These are phyloP conservation scores for Leptinotarsa defecta DNA, from an alignment of 1,140 invertebrate species.

Conservation along the genomic window DNA sequence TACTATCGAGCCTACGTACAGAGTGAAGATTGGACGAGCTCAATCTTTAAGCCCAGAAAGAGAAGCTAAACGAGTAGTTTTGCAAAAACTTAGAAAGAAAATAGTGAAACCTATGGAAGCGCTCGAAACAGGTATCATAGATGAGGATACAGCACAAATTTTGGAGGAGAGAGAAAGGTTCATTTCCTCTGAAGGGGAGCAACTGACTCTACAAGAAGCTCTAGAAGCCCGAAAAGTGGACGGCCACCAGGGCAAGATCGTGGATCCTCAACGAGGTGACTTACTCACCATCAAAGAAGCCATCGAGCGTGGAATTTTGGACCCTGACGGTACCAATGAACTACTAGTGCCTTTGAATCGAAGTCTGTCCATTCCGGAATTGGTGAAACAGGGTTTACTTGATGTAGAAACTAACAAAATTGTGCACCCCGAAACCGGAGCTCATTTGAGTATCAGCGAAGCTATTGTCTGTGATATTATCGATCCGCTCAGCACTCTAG, in stretches of 20 bases:
- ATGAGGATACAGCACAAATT: conserved; percentile 71
- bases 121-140: conserved; percentile 73
- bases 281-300: conserved; percentile 81
- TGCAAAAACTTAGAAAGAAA: conserved; percentile 79
- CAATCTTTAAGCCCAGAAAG: conserved; percentile 60
- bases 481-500: conserved; percentile 72
- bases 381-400: conserved; percentile 81
- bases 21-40: conserved; percentile 67
- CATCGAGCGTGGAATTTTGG: conserved; percentile 80
- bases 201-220: conserved; percentile 75
- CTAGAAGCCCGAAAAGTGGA: conserved; percentile 76
- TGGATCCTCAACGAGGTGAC: conserved; percentile 82
- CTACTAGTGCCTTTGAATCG: conserved; percentile 79
- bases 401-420: conserved; percentile 79
- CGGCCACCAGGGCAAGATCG: conserved; percentile 74
- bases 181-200: conserved; percentile 62
- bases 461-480: conserved; percentile 87
- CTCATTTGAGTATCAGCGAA: conserved; percentile 74
- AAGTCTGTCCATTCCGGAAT: conserved; percentile 79
- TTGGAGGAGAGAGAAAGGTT: conserved; percentile 66
- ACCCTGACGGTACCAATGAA: conserved; percentile 76
- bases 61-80: conserved; percentile 70
- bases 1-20: conserved; percentile 71
- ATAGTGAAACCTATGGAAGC: conserved; percentile 74
- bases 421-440: conserved; percentile 88